These are phyloP conservation scores for Haliaeetus leucogaster DNA, from an alignment of 2,113 vertebrate genomes.

Conservation along the genomic window DNA sequence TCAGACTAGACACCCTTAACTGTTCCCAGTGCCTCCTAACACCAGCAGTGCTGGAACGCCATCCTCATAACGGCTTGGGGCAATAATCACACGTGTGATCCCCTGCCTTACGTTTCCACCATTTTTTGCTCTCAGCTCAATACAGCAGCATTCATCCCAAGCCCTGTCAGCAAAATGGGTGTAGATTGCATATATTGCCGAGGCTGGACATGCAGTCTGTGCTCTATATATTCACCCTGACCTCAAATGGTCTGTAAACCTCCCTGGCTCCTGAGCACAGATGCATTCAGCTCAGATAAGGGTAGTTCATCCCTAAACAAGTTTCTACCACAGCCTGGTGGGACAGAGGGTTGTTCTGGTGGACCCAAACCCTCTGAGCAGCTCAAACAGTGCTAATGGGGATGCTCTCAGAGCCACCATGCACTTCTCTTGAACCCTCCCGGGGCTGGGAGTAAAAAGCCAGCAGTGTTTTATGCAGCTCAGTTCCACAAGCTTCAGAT, in stretches of 20 bases:
- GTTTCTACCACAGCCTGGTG: neutral
- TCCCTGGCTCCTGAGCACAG: too few relatives aligned
- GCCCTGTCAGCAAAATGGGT: neutral
- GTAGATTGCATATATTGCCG: neutral
- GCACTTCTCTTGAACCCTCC: neutral
- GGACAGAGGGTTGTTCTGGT: neutral
- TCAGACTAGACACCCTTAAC: neutral
- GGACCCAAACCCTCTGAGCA: neutral
- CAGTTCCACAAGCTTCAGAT: neutral
- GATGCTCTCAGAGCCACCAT: neutral
- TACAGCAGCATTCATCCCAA: neutral
- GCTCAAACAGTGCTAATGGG: too few relatives aligned
- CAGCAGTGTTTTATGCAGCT: neutral
- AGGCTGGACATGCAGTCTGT: neutral
- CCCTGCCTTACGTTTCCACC: neutral
- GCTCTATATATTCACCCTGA: neutral
- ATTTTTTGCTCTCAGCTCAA: neutral
- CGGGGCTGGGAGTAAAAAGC: neutral
- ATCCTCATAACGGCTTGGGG: neutral
- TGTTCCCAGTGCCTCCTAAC: neutral
- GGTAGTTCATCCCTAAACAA: neutral
- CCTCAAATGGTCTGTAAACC: neutral
- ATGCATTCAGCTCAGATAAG: neutral
- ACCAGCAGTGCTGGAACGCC: neutral
- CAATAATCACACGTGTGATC: neutral